Percentiles rank a stretch among this genome's conserved stretches.
These are phyloP conservation scores for Anthrax anthrax DNA, from an alignment of 2,888 invertebrate genomes.

Conservation along the genomic window DNA sequence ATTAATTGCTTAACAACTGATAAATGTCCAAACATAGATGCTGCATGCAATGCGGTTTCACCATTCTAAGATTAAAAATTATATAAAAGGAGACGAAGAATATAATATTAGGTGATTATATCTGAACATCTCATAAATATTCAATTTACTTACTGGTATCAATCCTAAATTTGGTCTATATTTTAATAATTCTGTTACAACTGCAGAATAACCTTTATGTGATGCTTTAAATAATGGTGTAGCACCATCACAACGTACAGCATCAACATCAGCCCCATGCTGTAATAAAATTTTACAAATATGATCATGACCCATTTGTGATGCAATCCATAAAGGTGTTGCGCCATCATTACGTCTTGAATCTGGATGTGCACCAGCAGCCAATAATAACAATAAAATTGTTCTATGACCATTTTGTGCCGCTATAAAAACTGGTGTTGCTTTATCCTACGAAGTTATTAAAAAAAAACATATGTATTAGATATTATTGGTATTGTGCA, in stretches of 20 bases:
- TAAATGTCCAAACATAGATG: conserved; percentile 75
- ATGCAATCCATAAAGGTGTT: conserved; percentile 85
- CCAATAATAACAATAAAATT: conserved; percentile 56
- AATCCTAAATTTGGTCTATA: conserved; percentile 68
- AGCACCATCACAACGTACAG: conserved; percentile 77
- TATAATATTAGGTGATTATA: conserved; percentile 4
- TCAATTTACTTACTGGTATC: conserved; percentile 59
- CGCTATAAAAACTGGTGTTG: conserved; percentile 82
- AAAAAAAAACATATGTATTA: too few relatives aligned
- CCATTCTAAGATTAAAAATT: conserved; percentile 58
- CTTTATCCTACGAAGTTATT: conserved; percentile 75
- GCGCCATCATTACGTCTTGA: conserved; percentile 67
- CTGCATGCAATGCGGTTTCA: conserved; percentile 81
- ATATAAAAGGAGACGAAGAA: conserved; percentile 1
- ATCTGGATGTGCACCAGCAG: conserved; percentile 59
- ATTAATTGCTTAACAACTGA: conserved; percentile 62
- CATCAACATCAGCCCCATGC: conserved; percentile 66
- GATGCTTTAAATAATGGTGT: conserved; percentile 89
- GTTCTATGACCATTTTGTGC: conserved; percentile 86
- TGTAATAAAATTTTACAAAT: conserved; percentile 63
- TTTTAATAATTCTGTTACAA: conserved; percentile 69
- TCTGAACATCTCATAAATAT: too few relatives aligned
- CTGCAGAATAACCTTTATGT: conserved; percentile 84
- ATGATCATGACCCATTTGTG: conserved; percentile 86
- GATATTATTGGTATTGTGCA: too few relatives aligned